A percentile compares a stretch with the other conserved stretches of the same genome.
phyloP scores from a whole-genome alignment of 2,797 vertebrate species.

The Tenualosa thibaudeaui region DNA sequence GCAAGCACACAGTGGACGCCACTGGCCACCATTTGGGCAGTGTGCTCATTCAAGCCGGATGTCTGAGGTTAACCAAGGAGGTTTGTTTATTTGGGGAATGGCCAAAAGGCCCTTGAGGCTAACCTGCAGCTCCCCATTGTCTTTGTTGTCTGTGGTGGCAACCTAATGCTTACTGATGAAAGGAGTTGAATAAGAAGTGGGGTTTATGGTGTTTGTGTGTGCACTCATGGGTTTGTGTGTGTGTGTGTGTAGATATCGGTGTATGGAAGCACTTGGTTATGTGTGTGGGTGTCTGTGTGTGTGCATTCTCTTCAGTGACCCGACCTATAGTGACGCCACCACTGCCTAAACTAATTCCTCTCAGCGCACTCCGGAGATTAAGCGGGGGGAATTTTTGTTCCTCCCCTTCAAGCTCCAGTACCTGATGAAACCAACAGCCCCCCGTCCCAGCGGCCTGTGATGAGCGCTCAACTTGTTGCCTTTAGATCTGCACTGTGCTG shows the following conservation, averaged over 20 bases:
- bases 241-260: neutral
- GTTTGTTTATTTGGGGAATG: conserved; percentile 15
- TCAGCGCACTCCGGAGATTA: conserved; percentile 19
- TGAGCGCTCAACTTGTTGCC: conserved; percentile 33
- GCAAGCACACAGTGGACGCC: neutral
- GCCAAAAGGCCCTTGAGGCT: neutral
- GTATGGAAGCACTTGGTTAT: neutral
- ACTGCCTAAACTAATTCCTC: conserved; percentile 1
- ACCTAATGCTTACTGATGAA: neutral
- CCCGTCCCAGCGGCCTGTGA: neutral
- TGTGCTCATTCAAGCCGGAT: neutral
- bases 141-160: neutral
- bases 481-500: conserved; percentile 18
- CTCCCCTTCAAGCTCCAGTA: neutral
- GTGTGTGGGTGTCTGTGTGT: neutral
- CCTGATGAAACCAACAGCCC: conserved; percentile 14
- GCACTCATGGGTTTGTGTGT: neutral
- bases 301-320: neutral
- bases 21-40: neutral
- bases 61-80: conserved; percentile 4
- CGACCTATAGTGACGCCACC: neutral
- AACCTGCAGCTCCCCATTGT: conserved; percentile 6
- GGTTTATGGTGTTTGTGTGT: neutral
- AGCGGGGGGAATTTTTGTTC: neutral
- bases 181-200: neutral